phyloP scores from a whole-genome alignment of 1,140 invertebrate species.

The Drosophila seguyi region DNA sequence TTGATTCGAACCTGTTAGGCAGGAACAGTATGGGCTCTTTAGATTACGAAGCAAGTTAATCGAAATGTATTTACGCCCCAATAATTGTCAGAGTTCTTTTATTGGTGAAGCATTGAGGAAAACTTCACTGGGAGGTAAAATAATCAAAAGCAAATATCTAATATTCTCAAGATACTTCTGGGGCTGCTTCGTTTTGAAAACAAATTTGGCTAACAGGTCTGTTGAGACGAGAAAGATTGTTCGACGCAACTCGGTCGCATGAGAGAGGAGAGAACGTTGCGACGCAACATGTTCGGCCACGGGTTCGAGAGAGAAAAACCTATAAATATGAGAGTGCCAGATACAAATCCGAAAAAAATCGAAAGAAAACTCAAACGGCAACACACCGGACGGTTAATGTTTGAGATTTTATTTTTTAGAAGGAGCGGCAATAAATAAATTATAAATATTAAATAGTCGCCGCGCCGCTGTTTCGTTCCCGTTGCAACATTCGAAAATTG shows the following conservation, averaged over 20 bases:
- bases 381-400: slow-evolving; percentile 6
- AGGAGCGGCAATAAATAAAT: slow-evolving; percentile 15
- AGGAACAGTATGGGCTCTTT: background rate
- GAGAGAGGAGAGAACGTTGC: no score
- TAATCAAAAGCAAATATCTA: background rate
- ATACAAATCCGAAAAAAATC: slow-evolving; percentile 1
- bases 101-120: background rate
- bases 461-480: slow-evolving; percentile 34
- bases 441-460: slow-evolving; percentile 3
- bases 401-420: slow-evolving; percentile 4
- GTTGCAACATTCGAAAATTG: slow-evolving; percentile 35
- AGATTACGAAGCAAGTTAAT: background rate
- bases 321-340: slow-evolving; percentile 3
- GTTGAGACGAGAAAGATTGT: background rate
- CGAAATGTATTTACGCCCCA: background rate
- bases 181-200: background rate
- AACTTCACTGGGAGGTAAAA: background rate
- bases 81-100: background rate
- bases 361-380: slow-evolving; percentile 5
- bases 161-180: background rate
- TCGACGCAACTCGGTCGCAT: background rate
- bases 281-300: background rate
- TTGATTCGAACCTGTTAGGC: background rate
- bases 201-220: background rate
- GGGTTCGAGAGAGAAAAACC: slow-evolving; percentile 7